Base-by-base conservation (phyloP, 2,888 invertebrate genomes). In the Brachynemurus nebulosus region DNA sequence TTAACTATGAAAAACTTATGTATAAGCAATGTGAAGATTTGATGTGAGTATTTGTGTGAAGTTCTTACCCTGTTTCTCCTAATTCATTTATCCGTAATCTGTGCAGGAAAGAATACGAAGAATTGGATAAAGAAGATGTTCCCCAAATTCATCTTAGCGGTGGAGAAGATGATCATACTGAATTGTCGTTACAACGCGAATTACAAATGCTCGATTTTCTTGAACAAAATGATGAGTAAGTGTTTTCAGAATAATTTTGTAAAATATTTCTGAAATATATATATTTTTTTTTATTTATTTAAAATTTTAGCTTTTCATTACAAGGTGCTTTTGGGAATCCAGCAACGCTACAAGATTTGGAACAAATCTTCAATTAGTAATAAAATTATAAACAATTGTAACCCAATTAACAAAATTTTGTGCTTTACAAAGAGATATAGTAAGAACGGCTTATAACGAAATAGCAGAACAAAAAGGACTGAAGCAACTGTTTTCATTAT, bases 1-100 rank as follows among this genome's bases (percentile, higher is more conserved):
- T 64, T 14, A 63, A 62, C 41, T 65, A 65, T 46, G 50, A 58
- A 12, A 50, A 49, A 20, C 55, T 59, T 3, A 48, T 65, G 23
- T 53, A 56, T 45, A 58, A 57, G 33, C 50, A 62, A 17, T 63
- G 61, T 48, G 46, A 52, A 38, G 56, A 59, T 19, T 19, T 37
- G 11, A 12, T 37, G 37, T 19, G 12, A 19, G 20, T 4, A 4
- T 6, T 34, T 34, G 5, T 34, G n/a, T 34, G 5, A 11, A n/a
- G 14, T 34, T 34, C 7, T 34, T 7, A 34, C 12, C 14, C 8
- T 12, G 11, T 11, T 25, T n/a, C n/a, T n/a, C n/a, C 8, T 25
- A 25, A 25, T 9, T 9, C 8, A 25, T 25, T 25, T 9, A 25
- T 25, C 27, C 11, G 11, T 36, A 12, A 6, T 12, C 14, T 36